phyloP scores from a whole-genome alignment of 2,113 vertebrate species.

The Galemys pyrenaicus region DNA sequence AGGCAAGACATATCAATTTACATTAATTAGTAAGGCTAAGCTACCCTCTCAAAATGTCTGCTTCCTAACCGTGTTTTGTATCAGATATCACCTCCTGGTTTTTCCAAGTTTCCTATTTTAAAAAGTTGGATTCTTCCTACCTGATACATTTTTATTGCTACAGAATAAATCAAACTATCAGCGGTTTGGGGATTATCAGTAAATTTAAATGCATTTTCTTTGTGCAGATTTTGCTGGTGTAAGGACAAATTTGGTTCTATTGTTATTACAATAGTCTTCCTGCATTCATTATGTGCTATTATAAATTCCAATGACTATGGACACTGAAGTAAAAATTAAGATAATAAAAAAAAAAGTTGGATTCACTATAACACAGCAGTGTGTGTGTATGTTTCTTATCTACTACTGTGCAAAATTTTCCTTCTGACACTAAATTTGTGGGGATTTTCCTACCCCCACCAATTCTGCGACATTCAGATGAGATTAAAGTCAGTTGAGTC shows the following conservation, averaged over 20 bases:
- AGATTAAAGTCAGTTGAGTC: not conserved
- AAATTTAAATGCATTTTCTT: slow-evolving; percentile 52
- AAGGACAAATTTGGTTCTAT: slow-evolving; percentile 12
- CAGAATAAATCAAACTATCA: too few species aligned
- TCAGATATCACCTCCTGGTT: slow-evolving; percentile 46
- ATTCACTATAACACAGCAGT: not conserved
- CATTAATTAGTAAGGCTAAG: slow-evolving; percentile 65
- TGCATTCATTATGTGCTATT: not conserved
- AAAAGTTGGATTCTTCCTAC: too few species aligned
- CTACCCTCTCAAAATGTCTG: slow-evolving; percentile 57
- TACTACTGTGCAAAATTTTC: not conserved
- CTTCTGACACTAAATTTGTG: not conserved
- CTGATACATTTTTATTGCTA: too few species aligned
- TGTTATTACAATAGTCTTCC: not conserved
- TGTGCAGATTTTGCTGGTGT: slow-evolving; percentile 20
- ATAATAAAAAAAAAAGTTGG: too few species aligned
- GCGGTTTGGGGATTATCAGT: too few species aligned
- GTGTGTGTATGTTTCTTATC: not conserved
- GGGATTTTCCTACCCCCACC: not conserved
- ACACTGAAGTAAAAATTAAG: not conserved
- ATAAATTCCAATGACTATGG: not conserved
- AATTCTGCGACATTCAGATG: not conserved
- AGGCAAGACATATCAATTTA: slow-evolving; percentile 70
- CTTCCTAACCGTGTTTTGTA: slow-evolving; percentile 58
- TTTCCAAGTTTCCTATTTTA: slow-evolving; percentile 58